Base-by-base conservation (phyloP, 2,797 vertebrate genomes). In the Pristis pectinata region DNA sequence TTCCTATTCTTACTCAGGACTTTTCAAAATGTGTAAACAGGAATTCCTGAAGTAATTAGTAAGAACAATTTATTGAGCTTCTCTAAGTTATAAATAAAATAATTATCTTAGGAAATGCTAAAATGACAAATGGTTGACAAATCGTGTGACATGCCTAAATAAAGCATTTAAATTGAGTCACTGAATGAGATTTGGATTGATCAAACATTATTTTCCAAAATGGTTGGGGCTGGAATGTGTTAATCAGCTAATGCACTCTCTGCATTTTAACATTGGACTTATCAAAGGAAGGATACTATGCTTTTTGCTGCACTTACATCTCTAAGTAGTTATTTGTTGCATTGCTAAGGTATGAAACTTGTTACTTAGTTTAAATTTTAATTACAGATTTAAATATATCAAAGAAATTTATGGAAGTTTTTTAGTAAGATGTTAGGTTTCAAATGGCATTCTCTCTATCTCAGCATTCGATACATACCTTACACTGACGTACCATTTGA, bases 281-380 rank as follows among this genome's bases (percentile, higher is more conserved):
- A 7, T 56, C 24, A 94, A 76, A 76, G 44, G 70, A 53, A 94
- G 70, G 72, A 94, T 74, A n/a, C 27, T 56, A 70, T 34, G 44
- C 89, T 70, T 37, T 93, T 30, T 70, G n/a, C 41, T 93, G 41
- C 89, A 11, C 0, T 70, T 93, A 44, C 22, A 44, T 93, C 3
- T 70, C 37, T 70, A 67, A 70, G 93, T 76, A 56, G 64, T 91
- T 91, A 41, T 91, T 19, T 6, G 19, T 53, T 76, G 53, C 22
- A 94, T 72, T 72, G 37, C n/a, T 74, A 44, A 49, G 30, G 15
- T 72, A 41, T 93, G 34, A 72, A 72, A 74, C n/a, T 76, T 34
- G 67, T 76, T 94, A 92, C 13, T 76, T 53, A 74, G 92, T 44
- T 74, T 74, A 74, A 67, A 94, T 56, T 74, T 76, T 94, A 76